Evolutionary conservation across 2,113 vertebrate species (phyloP).

Genomic region (Ameiurus melas): DNA sequence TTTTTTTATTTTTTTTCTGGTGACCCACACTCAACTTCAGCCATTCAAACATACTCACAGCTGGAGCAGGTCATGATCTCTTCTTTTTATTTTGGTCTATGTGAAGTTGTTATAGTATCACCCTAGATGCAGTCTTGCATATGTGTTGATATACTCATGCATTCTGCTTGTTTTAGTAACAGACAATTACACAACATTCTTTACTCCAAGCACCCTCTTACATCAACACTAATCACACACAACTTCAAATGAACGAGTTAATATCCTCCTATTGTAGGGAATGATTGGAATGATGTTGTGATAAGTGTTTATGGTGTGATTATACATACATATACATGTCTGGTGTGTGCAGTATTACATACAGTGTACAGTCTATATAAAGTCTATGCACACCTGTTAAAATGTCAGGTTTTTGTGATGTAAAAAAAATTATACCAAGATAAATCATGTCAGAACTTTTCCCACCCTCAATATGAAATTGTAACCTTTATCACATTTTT

Average conservation of each 20-base stretch:
- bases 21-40: not conserved
- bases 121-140: not conserved
- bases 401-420: too few relatives aligned
- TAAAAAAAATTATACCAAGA: too few relatives aligned
- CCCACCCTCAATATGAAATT: too few relatives aligned
- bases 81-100: too few relatives aligned
- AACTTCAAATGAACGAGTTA: not conserved
- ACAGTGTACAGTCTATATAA: too few relatives aligned
- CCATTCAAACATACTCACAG: not conserved
- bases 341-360: too few relatives aligned
- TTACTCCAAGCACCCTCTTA: not conserved
- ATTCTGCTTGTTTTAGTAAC: not conserved
- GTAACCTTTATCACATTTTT: too few relatives aligned
- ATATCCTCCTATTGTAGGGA: not conserved
- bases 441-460: too few relatives aligned
- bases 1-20: too few relatives aligned
- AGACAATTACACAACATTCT: not conserved
- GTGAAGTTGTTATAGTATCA: not conserved
- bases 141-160: not conserved
- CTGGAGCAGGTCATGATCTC: too few relatives aligned
- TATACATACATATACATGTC: not conserved
- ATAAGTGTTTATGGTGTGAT: not conserved
- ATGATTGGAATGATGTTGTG: not conserved
- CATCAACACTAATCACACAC: not conserved
- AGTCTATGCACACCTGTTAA: too few relatives aligned